These are phyloP conservation scores for Ochropacha duplaris DNA, from an alignment of 2,888 invertebrate species.

Conservation along the genomic window DNA sequence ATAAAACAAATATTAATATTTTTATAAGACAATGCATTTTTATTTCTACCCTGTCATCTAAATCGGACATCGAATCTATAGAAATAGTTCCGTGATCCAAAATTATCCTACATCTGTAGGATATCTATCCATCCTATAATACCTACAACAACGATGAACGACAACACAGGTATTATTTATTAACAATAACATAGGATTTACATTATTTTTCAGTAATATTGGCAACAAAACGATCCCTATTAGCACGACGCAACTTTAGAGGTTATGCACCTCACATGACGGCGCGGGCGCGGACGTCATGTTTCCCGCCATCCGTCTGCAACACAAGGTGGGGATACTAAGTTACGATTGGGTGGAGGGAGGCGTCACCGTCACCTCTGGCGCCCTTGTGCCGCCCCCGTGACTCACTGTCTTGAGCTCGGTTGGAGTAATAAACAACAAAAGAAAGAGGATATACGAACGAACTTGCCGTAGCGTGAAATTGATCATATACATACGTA, in stretches of 20 bases:
- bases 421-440: constrained; percentile 29
- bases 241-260: not conserved
- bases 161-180: not conserved
- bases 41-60: not conserved
- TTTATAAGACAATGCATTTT: not conserved
- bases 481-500: constrained; percentile 44
- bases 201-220: not conserved
- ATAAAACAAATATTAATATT: not conserved
- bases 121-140: not conserved
- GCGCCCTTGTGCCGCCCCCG: constrained; percentile 2
- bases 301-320: not conserved
- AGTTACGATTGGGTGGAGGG: not conserved
- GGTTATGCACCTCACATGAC: not conserved
- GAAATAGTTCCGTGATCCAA: too few relatives aligned
- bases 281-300: not conserved
- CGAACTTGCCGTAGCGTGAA: constrained; percentile 36
- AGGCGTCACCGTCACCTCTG: not conserved
- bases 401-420: constrained; percentile 1
- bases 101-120: too few relatives aligned
- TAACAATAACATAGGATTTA: too few relatives aligned
- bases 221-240: not conserved
- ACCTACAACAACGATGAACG: not conserved
- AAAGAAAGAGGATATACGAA: constrained; percentile 32
- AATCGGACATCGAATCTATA: too few relatives aligned
- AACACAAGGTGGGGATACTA: not conserved